Evolutionary conservation across 2,797 vertebrate species (phyloP), one percentile per base, ranked within the genome.

Genomic region (Sternotherus odoratus): DNA sequence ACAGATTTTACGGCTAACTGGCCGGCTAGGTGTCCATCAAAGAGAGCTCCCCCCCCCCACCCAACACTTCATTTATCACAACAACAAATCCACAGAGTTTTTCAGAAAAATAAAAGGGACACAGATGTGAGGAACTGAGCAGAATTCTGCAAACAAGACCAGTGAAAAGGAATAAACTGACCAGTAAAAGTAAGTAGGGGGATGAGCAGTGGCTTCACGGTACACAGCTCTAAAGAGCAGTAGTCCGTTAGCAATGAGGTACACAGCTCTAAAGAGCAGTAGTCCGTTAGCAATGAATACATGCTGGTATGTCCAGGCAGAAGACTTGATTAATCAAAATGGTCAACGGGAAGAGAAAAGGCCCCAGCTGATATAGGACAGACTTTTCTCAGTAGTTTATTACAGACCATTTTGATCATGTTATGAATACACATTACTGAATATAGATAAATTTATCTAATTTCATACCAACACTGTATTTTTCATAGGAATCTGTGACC

Each of bases 401-500:
- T 23, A 72, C 51, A 79, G 1, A 28, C 1, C 69, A 72, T 43
- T 72, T 72, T 72, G 69, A 39, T 72, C 39, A 23, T 72, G 10
- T 56, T 49, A 78, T 5, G 51, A 82, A 79, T 16, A 43, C 21
- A 79, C 0, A 0, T 19, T 79, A 39, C 3, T 91, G n/a, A 26
- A 51, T 83, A 91, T 0, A 2, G 43, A 36, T 46, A 1, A 3
- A 46, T 91, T 72, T 80, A n/a, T 60, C 3, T 79, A 26, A 95
- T 50, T 84, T 87, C 16, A 77, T 84, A 26, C 82, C 83, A 87
- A 72, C 48, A 94, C 92, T 0, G 0, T 21, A 94, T 91, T 92
- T 93, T 87, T 33, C 77, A 95, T 15, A 30, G 17, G 66, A 88
- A 84, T 77, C 56, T 92, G 86, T 83, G 78, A 51, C n/a, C 28